Conservation (phyloP, 2,797 vertebrate genomes). For the Acanthurus leucopareius region DNA sequence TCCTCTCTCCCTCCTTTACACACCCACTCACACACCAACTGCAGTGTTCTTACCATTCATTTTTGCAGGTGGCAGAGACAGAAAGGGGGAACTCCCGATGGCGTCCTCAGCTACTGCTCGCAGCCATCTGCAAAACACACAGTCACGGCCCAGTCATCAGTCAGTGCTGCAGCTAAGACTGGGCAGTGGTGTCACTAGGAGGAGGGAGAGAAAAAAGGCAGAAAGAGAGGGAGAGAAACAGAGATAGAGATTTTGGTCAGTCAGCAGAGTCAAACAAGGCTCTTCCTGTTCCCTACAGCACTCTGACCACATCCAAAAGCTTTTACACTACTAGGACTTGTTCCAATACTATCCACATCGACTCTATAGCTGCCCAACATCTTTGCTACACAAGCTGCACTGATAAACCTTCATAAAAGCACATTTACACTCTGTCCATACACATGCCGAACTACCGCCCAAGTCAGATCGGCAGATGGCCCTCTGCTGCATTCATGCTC, state of each 20-base stretch:
- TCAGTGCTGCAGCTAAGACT: slow-evolving; percentile 71
- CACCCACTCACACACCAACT: slow-evolving; percentile 25
- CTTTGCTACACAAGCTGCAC: slow-evolving; percentile 31
- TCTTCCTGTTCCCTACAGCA: slow-evolving; percentile 75
- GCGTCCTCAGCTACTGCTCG: slow-evolving; percentile 74
- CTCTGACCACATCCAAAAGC: slow-evolving; percentile 70
- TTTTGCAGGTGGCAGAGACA: slow-evolving; percentile 65
- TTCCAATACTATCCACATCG: slow-evolving; percentile 60
- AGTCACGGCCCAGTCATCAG: slow-evolving; percentile 68
- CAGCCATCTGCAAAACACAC: slow-evolving; percentile 80
- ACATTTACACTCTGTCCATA: slow-evolving; percentile 14
- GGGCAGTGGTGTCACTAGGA: slow-evolving; percentile 54
- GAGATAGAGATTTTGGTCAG: slow-evolving; percentile 65
- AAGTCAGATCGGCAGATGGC: not conserved
- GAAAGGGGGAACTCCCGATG: slow-evolving; percentile 60
- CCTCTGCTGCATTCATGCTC: not conserved
- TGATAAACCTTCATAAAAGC: slow-evolving; percentile 4
- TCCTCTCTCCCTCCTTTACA: not conserved
- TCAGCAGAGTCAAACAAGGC: slow-evolving; percentile 81
- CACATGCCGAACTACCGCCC: not conserved
- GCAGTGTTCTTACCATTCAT: slow-evolving; percentile 81
- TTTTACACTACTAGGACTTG: slow-evolving; percentile 68
- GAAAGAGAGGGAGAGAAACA: slow-evolving; percentile 24
- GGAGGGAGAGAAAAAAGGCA: slow-evolving; percentile 25
- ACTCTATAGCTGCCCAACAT: slow-evolving; percentile 35